Base-by-base conservation (phyloP, 2,888 invertebrate genomes). In the Plutella xylostella region DNA sequence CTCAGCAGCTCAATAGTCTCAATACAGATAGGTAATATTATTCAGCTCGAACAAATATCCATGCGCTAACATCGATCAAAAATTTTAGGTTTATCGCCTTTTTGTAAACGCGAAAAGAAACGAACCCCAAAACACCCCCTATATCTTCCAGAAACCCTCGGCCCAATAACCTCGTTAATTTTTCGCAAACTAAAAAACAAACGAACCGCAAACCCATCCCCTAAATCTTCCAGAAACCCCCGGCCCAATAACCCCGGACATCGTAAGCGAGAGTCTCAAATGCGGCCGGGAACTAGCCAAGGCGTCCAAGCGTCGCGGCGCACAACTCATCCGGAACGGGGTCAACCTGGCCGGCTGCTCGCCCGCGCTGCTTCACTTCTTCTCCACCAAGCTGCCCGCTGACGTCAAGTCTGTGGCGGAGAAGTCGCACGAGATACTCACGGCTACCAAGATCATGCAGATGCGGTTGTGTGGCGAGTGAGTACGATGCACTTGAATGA, bases 111-210 rank as follows among this genome's bases (percentile, higher is more conserved):
- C 9, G 9, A 22, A 22, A 22, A n/a, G 11, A n/a, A n/a, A n/a
- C n/a, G n/a, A n/a, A n/a, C 28, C 28, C 9, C 3, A 28, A 28
- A 28, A n/a, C 28, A 28, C 6, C 25, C 6, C 28, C 9, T 28
- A 28, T 12, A 28, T 12, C 28, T n/a, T 28, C 28, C 28, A 28
- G 4, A 28, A 3, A 28, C 28, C 28, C 6, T 17, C 11, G 70
- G 69, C 82, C 60, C 80, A 56, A 58, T 88, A 69, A 58, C 85
- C 69, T 53, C 85, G 79, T n/a, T n/a, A n/a, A n/a, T n/a, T n/a
- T n/a, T n/a, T n/a, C n/a, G n/a, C 28, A 9, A 6, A 28, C 28
- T 28, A 28, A 12, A 22, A 22, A 22, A n/a, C 28, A n/a, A n/a
- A n/a, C n/a, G n/a, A n/a, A n/a, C 28, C 28, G n/a, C 3, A 28